Percentiles rank a stretch among this genome's conserved stretches.
These are phyloP conservation scores for Lamprologus callipterus DNA, from an alignment of 2,113 vertebrate species.

Conservation along the genomic window DNA sequence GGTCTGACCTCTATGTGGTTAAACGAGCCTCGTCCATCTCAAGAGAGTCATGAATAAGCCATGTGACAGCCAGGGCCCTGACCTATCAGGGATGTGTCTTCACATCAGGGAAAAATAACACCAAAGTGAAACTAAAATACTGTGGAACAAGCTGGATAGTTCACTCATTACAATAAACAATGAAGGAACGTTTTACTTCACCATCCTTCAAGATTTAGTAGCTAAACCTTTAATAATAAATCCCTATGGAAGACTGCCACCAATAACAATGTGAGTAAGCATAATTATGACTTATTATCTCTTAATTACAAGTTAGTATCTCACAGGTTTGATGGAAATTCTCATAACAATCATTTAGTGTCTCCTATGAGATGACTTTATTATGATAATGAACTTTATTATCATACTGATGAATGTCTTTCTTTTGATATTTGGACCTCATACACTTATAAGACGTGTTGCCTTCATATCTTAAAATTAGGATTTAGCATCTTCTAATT, in stretches of 20 bases:
- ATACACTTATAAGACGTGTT: neutral
- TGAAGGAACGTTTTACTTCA: neutral
- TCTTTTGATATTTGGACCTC: neutral
- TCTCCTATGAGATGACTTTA: neutral
- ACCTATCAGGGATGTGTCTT: neutral
- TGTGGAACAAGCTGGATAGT: neutral
- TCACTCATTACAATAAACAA: neutral
- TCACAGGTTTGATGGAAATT: neutral
- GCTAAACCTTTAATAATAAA: neutral
- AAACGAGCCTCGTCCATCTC: neutral
- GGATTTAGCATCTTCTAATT: neutral
- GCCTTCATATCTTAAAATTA: neutral
- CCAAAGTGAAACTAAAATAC: neutral
- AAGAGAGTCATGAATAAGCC: neutral
- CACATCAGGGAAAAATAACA: neutral
- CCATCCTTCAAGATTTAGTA: neutral
- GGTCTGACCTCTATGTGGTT: conserved; percentile 7
- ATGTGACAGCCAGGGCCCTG: neutral
- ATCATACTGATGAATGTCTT: neutral
- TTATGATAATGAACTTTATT: neutral
- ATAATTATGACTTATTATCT: neutral
- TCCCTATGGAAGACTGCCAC: neutral
- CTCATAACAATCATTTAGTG: neutral
- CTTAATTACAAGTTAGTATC: neutral
- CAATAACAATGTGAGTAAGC: neutral